These are phyloP conservation scores for Phalacrocorax pelagicus DNA, from an alignment of 2,113 vertebrate species.

Conservation along the genomic window DNA sequence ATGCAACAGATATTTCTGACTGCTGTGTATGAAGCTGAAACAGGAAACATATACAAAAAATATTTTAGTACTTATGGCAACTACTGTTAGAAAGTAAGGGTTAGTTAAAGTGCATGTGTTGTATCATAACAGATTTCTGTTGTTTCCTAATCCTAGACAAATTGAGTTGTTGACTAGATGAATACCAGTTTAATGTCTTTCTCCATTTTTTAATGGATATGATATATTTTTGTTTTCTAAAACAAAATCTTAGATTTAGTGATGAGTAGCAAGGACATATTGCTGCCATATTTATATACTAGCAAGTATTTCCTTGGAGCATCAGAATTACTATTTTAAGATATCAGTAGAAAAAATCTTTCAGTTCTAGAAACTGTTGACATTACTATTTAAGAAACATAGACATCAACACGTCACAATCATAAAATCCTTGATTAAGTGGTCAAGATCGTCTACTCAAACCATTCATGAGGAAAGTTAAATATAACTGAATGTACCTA, in stretches of 20 bases:
- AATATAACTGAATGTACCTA: not conserved
- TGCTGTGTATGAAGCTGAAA: not conserved
- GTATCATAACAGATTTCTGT: not conserved
- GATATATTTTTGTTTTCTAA: not conserved
- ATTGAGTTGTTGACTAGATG: not conserved
- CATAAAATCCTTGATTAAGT: slow-evolving; percentile 10
- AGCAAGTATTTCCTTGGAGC: not conserved
- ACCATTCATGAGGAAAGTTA: not conserved
- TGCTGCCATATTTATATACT: not conserved
- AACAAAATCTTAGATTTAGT: not conserved
- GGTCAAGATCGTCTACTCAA: not conserved
- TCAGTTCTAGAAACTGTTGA: not conserved
- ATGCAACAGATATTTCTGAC: not conserved
- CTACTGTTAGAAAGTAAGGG: not conserved
- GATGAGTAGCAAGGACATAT: not conserved
- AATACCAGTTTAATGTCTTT: not conserved
- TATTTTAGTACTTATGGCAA: not conserved
- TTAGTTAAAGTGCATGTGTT: not conserved
- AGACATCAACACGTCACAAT: not conserved
- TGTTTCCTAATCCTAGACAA: not conserved
- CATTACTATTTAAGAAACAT: not conserved
- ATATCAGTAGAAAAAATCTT: not conserved
- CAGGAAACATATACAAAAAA: not conserved
- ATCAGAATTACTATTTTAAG: not conserved
- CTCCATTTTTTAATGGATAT: not conserved